A percentile compares a stretch with the other conserved stretches of the same genome.
Conservation (phyloP, 2,888 invertebrate species). For the Helobdella robusta region DNA sequence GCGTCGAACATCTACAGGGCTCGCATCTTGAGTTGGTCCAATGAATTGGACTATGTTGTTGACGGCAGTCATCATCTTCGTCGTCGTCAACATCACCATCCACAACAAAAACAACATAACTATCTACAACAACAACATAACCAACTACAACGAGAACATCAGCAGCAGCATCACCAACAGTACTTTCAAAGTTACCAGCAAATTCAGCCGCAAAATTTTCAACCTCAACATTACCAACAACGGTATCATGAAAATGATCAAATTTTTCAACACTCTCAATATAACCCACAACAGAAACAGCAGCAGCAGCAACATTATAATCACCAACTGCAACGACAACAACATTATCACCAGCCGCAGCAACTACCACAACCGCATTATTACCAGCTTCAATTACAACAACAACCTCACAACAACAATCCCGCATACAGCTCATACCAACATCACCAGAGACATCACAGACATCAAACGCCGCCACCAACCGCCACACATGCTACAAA, state of each 20-base stretch:
- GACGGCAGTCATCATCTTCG: too few relatives aligned
- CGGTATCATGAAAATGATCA: too few relatives aligned
- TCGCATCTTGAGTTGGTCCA: too few relatives aligned
- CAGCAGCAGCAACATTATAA: too few relatives aligned
- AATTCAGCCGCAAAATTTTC: background rate
- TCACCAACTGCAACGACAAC: background rate
- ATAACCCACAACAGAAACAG: background rate
- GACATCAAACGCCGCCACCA: background rate
- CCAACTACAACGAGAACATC: background rate
- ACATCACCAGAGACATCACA: background rate
- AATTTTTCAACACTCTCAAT: too few relatives aligned
- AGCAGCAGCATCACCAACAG: constrained; percentile 4
- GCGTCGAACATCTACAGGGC: too few relatives aligned
- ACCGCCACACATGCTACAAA: background rate
- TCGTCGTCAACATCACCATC: too few relatives aligned
- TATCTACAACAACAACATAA: background rate
- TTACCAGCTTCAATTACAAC: background rate
- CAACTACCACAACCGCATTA: background rate
- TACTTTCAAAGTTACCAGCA: background rate
- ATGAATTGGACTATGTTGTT: too few relatives aligned
- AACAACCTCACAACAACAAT: background rate
- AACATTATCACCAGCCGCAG: background rate
- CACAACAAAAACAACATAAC: too few relatives aligned
- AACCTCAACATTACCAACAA: too few relatives aligned
- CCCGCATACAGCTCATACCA: background rate